phyloP scores from a whole-genome alignment of 2,888 invertebrate species.

The Lepidonotus clava region DNA sequence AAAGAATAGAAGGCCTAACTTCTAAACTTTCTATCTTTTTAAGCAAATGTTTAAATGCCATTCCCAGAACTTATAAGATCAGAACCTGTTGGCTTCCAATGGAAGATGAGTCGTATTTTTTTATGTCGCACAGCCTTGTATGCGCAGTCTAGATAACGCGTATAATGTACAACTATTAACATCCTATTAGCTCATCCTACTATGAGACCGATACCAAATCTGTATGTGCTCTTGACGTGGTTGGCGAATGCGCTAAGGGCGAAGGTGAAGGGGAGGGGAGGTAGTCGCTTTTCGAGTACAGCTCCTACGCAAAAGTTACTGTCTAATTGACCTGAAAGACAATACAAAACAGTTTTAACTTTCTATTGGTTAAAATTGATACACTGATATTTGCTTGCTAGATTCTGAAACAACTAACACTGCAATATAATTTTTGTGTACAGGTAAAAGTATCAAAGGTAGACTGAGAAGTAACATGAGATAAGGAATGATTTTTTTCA shows the following conservation, averaged over 20 bases:
- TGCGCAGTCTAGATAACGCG: not conserved
- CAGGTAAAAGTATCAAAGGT: not conserved
- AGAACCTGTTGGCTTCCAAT: not conserved
- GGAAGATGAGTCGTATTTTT: not conserved
- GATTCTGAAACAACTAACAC: too few species aligned
- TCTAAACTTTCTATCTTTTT: not conserved
- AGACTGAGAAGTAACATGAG: too few species aligned
- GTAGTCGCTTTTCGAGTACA: conserved; percentile 95
- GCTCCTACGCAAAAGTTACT: conserved; percentile 88
- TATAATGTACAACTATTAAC: not conserved
- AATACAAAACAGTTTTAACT: not conserved
- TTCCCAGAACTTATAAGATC: not conserved
- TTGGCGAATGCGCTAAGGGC: conserved; percentile 95
- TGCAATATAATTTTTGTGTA: too few species aligned
- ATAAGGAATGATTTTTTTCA: too few species aligned
- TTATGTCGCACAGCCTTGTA: not conserved
- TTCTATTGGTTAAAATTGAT: too few species aligned
- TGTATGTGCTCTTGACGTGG: conserved; percentile 94
- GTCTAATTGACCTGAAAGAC: conserved; percentile 87
- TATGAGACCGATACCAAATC: conserved; percentile 95
- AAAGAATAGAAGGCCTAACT: not conserved
- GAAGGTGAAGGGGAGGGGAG: conserved; percentile 95
- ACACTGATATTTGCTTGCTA: too few species aligned
- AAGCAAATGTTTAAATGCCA: not conserved
- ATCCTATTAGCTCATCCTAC: conserved; percentile 84